These are phyloP conservation scores for Gila robusta DNA, from an alignment of 2,797 vertebrate species.

Conservation along the genomic window DNA sequence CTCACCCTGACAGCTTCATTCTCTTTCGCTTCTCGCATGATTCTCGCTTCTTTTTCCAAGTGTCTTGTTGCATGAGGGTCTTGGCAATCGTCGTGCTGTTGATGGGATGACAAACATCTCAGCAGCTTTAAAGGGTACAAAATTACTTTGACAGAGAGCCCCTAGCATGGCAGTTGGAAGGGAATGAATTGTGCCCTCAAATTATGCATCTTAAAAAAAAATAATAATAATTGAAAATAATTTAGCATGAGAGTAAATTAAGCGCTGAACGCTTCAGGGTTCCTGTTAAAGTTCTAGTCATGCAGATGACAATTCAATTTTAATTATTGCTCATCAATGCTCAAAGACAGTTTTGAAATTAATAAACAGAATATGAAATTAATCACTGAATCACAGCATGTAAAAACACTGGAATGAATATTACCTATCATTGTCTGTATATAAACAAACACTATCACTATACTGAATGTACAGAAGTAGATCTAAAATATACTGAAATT, in stretches of 20 bases:
- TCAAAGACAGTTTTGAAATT: neutral
- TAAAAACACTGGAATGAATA: neutral
- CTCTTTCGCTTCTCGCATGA: slow-evolving; percentile 41
- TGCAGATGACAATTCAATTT: neutral
- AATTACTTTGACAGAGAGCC: neutral
- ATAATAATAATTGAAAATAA: neutral
- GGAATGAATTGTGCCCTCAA: neutral
- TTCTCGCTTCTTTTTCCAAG: slow-evolving; percentile 44
- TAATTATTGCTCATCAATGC: neutral
- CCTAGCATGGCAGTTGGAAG: neutral
- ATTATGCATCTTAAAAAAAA: neutral
- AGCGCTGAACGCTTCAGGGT: neutral
- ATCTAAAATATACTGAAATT: neutral
- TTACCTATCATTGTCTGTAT: neutral
- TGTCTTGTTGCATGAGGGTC: slow-evolving; percentile 59
- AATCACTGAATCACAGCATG: neutral
- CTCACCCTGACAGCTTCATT: slow-evolving; percentile 48
- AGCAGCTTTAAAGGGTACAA: slow-evolving; percentile 16
- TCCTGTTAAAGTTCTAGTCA: neutral
- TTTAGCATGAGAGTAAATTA: slow-evolving; percentile 4
- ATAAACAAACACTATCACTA: neutral
- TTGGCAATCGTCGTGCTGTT: slow-evolving; percentile 42
- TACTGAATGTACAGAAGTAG: neutral
- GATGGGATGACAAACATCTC: slow-evolving; percentile 46
- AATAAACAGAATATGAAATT: neutral